Evolutionary conservation across 1,140 invertebrate genomes (phyloP), one percentile per base, ranked within the genome.

Genomic region (Hyphantria cunea): DNA sequence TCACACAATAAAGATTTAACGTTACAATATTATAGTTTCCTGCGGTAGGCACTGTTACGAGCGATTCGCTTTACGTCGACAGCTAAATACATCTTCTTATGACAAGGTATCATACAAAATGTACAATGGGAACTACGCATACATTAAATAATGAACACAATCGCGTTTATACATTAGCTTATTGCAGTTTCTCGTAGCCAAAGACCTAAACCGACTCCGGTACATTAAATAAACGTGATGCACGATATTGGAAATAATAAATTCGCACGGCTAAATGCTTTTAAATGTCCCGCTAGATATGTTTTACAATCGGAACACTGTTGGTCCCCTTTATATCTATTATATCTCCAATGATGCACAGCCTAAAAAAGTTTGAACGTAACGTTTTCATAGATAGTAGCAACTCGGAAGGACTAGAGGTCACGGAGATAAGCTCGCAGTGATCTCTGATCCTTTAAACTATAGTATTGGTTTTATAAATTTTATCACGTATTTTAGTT

Each of bases 81-180:
- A 32, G 55, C 45, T 49, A 58, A 58, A 58, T 49, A 58, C 44
- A 39, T 58, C 55, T 58, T 49, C 48, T 55, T 49, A 58, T 58
- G 56, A 44, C 56, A 17, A 51, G 33, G 14, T 67, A 62, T 70
- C 17, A 74, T 72, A 80, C 75, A 78, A 58, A 81, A 75, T 81
- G 68, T 78, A 81, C 78, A 81, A 60, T 59, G 61, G 49, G 15
- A 49, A 63, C 55, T 68, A 75, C 45, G 65, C 37, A 70, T 51
- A 65, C 68, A 68, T 75, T 77, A 79, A 73, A 74, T 76, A 78
- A 80, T 82, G 79, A 82, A 82, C 79, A 82, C 79, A 82, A 75
- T 81, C 52, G 74, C 76, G 64, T 69, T 72, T 76, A 66, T 75
- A 76, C 66, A 81, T 66, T 76, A 72, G 73, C 73, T 78, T 72